A percentile compares a stretch with the other conserved stretches of the same genome.
Conservation (phyloP, 2,888 invertebrate species). For the Conomelus anceps region DNA sequence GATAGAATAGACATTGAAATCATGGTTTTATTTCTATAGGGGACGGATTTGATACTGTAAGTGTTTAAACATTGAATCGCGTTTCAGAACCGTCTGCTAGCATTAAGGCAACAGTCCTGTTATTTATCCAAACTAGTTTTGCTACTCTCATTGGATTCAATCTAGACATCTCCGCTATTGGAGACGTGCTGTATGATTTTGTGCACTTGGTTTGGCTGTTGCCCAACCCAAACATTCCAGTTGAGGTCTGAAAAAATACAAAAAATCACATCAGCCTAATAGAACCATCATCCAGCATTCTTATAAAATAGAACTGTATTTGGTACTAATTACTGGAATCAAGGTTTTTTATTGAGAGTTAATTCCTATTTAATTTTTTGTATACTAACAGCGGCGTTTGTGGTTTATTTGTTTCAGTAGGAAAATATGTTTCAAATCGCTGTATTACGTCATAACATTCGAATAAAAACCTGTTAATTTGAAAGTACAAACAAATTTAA, state of each 20-base stretch:
- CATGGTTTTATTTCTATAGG: not conserved
- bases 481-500: no score
- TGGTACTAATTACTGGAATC: no score
- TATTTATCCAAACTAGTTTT: conserved; percentile 91
- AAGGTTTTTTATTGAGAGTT: no score
- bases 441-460: no score
- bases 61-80: conserved; percentile 67
- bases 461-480: no score
- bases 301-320: not conserved
- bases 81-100: conserved; percentile 93
- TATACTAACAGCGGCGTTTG: no score
- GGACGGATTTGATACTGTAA: not conserved
- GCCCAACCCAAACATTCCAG: conserved; percentile 93
- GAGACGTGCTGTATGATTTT: conserved; percentile 89
- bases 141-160: conserved; percentile 85
- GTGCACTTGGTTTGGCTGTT: conserved; percentile 94
- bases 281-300: no score
- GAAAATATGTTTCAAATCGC: no score
- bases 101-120: conserved; percentile 86
- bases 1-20: no score
- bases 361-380: no score
- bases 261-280: not conserved
- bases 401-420: no score
- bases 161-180: conserved; percentile 79
- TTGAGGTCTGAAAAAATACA: conserved; percentile 51